A percentile compares a stretch with the other conserved stretches of the same genome.
These are phyloP conservation scores for Hoplostethus atlanticus DNA, from an alignment of 2,797 vertebrate species.

Conservation along the genomic window DNA sequence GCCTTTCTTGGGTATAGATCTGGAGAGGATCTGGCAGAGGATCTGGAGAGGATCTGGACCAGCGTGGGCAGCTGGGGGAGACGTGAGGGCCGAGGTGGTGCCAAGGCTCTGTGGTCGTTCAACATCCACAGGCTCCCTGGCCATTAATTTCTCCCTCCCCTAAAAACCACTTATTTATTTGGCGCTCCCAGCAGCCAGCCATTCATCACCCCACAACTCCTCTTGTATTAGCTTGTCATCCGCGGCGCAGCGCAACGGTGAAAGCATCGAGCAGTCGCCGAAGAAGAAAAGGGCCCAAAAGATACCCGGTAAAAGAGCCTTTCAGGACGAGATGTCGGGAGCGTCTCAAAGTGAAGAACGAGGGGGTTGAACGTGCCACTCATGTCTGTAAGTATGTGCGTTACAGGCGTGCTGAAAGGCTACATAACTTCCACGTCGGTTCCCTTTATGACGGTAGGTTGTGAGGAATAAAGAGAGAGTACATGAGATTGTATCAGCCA, in stretches of 20 bases:
- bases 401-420: slow-evolving; percentile 56
- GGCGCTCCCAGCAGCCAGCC: slow-evolving; percentile 56
- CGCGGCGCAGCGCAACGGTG: slow-evolving; percentile 33
- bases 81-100: slow-evolving; percentile 30
- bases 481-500: slow-evolving; percentile 74
- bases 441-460: slow-evolving; percentile 57
- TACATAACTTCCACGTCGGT: slow-evolving; percentile 38
- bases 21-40: not conserved
- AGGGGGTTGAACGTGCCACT: slow-evolving; percentile 44
- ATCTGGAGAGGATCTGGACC: slow-evolving; percentile 2
- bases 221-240: slow-evolving; percentile 70
- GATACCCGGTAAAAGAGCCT: slow-evolving; percentile 20
- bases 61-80: not conserved
- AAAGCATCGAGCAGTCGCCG: slow-evolving; percentile 36
- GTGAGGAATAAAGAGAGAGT: slow-evolving; percentile 56
- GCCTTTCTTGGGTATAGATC: slow-evolving; percentile 40
- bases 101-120: slow-evolving; percentile 53
- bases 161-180: slow-evolving; percentile 67
- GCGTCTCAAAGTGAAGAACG: not conserved
- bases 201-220: slow-evolving; percentile 62
- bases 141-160: slow-evolving; percentile 57
- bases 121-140: slow-evolving; percentile 39
- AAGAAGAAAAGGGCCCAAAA: slow-evolving; percentile 34
- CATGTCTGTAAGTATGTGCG: slow-evolving; percentile 36
- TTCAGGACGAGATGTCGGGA: slow-evolving; percentile 14